A percentile compares a stretch with the other conserved stretches of the same genome.
These are phyloP conservation scores for Ypsolopha scabrella DNA, from an alignment of 2,888 invertebrate species.

Conservation along the genomic window DNA sequence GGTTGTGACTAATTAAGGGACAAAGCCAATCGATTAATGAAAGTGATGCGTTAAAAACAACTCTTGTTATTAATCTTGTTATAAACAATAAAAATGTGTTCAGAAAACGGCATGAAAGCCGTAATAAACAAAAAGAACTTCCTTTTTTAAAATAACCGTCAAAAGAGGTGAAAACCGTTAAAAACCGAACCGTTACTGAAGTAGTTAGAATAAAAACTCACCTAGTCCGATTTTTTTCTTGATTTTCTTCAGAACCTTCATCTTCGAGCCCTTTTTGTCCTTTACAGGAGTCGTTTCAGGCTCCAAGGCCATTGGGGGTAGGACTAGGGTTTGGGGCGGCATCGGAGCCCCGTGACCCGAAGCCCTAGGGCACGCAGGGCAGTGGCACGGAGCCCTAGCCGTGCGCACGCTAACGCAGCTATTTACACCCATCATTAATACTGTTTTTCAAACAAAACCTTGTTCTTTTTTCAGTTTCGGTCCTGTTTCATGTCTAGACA, in stretches of 20 bases:
- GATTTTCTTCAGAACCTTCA: constrained; percentile 92
- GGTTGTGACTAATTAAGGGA: no score
- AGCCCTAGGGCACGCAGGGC: constrained; percentile 61
- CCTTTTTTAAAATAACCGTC: not conserved
- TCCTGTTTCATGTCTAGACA: not conserved
- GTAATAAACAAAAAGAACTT: not conserved
- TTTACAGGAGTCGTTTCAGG: constrained; percentile 57
- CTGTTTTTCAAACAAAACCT: constrained; percentile 9
- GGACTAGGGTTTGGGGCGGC: constrained; percentile 57
- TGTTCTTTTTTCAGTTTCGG: not conserved
- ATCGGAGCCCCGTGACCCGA: constrained; percentile 42
- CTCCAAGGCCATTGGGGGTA: constrained; percentile 60
- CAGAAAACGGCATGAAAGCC: not conserved
- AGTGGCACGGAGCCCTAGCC: constrained; percentile 68
- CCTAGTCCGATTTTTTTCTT: constrained; percentile 90
- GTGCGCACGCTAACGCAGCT: constrained; percentile 70
- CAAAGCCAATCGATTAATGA: no score
- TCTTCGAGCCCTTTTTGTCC: constrained; percentile 73
- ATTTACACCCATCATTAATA: constrained; percentile 65
- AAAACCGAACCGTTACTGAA: not conserved
- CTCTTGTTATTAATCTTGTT: not conserved
- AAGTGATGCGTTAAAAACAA: not conserved
- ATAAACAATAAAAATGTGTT: not conserved
- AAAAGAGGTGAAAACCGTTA: constrained; percentile 10
- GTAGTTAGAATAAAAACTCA: constrained; percentile 60